A percentile compares a stretch with the other conserved stretches of the same genome.
These are phyloP conservation scores for Diadophis punctatus DNA, from an alignment of 2,113 vertebrate species.

Conservation along the genomic window DNA sequence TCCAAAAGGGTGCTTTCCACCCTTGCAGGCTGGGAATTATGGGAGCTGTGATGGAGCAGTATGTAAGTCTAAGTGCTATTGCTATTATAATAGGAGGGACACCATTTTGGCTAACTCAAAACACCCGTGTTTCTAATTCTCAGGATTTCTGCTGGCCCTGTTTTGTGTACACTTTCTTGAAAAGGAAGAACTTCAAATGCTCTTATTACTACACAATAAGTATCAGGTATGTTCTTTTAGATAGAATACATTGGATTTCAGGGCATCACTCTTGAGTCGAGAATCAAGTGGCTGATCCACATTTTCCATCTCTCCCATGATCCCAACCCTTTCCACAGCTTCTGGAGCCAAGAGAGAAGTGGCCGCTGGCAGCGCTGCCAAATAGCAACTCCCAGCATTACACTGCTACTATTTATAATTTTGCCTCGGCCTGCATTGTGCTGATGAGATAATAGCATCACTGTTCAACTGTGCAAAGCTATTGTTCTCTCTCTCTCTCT, in stretches of 20 bases:
- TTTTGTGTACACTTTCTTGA: background rate
- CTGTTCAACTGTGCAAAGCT: conserved; percentile 40
- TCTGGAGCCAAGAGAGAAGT: conserved; percentile 31
- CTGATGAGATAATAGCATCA: conserved; percentile 44
- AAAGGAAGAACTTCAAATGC: background rate
- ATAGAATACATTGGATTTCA: fast-evolving
- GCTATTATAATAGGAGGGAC: background rate
- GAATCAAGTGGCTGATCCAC: background rate
- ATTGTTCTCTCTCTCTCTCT: conserved; percentile 4
- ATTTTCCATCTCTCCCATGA: background rate
- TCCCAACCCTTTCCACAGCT: background rate
- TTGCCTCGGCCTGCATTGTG: conserved; percentile 11
- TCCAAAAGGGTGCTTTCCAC: background rate
- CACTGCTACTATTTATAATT: conserved; percentile 46
- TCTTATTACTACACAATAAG: background rate
- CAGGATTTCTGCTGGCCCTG: background rate
- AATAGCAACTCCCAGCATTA: conserved; percentile 44
- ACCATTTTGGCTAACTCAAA: background rate
- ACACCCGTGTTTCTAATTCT: background rate
- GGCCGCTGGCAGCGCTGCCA: conserved; percentile 19
- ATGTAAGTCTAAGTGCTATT: too few species aligned
- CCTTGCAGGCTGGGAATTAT: background rate
- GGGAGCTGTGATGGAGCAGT: background rate
- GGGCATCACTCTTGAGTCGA: background rate
- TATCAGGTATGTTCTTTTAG: fast-evolving